These are phyloP conservation scores for Sterrhoptilus dennistouni DNA, from an alignment of 2,113 vertebrate species.

Conservation along the genomic window DNA sequence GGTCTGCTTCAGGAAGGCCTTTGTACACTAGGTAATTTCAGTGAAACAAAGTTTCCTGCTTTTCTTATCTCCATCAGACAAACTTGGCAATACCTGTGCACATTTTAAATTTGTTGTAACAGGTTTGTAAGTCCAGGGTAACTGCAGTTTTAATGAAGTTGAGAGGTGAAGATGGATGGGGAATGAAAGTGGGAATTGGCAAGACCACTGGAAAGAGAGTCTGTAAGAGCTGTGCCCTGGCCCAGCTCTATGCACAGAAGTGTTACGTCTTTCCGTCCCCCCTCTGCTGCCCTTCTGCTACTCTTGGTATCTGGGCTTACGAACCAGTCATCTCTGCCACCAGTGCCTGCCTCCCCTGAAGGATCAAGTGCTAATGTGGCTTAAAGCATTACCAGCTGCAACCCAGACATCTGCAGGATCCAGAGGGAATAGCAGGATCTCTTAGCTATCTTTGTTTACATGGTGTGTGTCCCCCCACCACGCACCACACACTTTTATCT, in stretches of 20 bases:
- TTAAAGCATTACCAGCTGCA: neutral
- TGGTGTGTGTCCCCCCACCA: fast-evolving
- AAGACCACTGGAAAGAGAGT: neutral
- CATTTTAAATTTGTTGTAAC: neutral
- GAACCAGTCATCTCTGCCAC: neutral
- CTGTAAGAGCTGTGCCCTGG: neutral
- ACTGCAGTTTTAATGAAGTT: neutral
- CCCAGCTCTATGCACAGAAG: neutral
- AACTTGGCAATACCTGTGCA: neutral
- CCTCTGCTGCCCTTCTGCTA: neutral
- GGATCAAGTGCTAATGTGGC: neutral
- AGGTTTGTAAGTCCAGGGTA: neutral
- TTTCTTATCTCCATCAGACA: neutral
- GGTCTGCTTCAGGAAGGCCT: neutral
- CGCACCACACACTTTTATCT: neutral
- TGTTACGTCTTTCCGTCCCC: neutral
- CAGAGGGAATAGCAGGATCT: neutral
- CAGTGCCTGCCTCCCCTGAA: neutral
- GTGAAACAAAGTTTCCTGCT: neutral
- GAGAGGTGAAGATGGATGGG: neutral
- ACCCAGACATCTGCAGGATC: neutral
- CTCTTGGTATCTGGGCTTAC: neutral
- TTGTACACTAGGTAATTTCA: neutral
- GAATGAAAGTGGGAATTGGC: neutral
- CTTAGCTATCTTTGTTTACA: neutral